Evolutionary conservation across 92 coral and sea anemone species (phyloP), one percentile per base, ranked within the genome.

Genomic region (Phenganax marumi): DNA sequence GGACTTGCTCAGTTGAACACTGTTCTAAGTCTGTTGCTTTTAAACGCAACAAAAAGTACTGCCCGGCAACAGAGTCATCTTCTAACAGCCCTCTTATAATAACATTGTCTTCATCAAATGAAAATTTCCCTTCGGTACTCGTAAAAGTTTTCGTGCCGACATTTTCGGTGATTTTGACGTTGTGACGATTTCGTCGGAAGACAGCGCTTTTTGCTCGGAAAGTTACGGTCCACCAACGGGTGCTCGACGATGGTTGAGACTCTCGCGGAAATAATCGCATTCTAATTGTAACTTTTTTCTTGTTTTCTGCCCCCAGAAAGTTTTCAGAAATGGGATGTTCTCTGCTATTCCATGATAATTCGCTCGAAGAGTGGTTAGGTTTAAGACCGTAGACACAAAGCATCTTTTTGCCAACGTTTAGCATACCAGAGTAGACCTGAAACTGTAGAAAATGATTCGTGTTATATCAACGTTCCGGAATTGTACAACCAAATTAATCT

Each of bases 401-500:
- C 73, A 78, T 78, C 26, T 78, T 78, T 53, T 78, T 78, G 5
- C 83, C 73, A 21, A 91, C 85, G 97, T 93, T 93, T 43, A 24
- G 86, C 53, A 73, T 23, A 21, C 54, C 61, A 21, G 10, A 14
- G 46, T 13, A 13, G 39, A n/a, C 51, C 56, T 50, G 64, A 71
- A 24, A 49, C n/a, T 33, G 50, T 52, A 58, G 24, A 63, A 66
- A 58, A 68, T 52, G 62, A 62, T 85, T 68, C 60, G 17, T 47
- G 25, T 51, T 81, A 70, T 49, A 33, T 33, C 3, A 33, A 33
- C 43, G 43, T 33, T 33, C 43, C 2, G 43, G 43, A 33, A 33
- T 33, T 33, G 43, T 33, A 2, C 43, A 33, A 33, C 43, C 43
- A 33, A 33, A 33, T 33, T 2, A 33, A 33, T 33, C 5, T 33